Conservation (phyloP, 2,888 invertebrate species). For the Mellilla xanthometata region DNA sequence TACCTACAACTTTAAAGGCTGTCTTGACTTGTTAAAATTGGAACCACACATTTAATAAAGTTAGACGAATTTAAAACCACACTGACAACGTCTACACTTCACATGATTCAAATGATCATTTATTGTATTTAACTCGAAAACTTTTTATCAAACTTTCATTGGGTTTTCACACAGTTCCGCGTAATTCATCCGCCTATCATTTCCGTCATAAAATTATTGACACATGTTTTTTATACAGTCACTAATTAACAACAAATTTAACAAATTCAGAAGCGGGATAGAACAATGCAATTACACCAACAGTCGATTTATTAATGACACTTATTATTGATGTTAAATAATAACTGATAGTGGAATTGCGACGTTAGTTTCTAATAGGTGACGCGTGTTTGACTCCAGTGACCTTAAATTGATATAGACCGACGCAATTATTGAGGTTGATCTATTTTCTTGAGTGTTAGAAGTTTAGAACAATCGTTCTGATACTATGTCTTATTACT, state of each 20-base stretch:
- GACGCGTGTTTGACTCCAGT: slow-evolving; percentile 4
- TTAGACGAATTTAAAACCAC: too few species aligned
- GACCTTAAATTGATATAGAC: slow-evolving; percentile 2
- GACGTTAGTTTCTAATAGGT: slow-evolving; percentile 32
- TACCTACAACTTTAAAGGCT: too few species aligned
- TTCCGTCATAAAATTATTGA: too few species aligned
- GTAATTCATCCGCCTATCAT: background rate
- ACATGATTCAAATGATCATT: too few species aligned
- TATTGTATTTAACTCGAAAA: background rate
- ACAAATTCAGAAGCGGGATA: too few species aligned
- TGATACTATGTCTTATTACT: too few species aligned
- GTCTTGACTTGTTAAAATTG: too few species aligned
- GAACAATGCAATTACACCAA: slow-evolving; percentile 12
- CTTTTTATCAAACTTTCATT: background rate
- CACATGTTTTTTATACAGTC: too few species aligned
- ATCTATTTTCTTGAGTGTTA: slow-evolving; percentile 27
- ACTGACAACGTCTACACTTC: too few species aligned
- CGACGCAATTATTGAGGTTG: slow-evolving; percentile 11
- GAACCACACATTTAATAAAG: too few species aligned
- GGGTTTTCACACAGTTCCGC: background rate
- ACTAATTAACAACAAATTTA: too few species aligned
- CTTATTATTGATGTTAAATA: slow-evolving; percentile 40
- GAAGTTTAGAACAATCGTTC: too few species aligned
- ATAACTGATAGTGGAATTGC: slow-evolving; percentile 41
- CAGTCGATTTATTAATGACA: slow-evolving; percentile 43